phyloP scores from a whole-genome alignment of 2,888 invertebrate species.

The Acleris cristana region DNA sequence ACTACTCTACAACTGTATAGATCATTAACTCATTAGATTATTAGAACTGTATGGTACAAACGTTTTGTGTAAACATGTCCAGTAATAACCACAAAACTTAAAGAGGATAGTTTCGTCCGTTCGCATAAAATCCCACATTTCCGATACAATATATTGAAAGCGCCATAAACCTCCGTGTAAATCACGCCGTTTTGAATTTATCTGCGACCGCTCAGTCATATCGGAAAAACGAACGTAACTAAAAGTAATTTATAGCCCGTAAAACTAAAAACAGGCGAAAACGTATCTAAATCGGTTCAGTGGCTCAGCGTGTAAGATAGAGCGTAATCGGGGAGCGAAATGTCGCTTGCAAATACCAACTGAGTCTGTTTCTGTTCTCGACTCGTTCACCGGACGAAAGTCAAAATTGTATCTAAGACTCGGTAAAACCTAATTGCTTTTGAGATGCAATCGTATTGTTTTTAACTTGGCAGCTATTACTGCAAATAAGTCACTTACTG shows the following conservation, averaged over 20 bases:
- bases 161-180: conserved; percentile 15
- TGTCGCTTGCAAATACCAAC: too few species aligned
- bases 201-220: conserved; percentile 12
- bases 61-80: too few species aligned
- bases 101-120: not conserved
- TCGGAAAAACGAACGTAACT: conserved; percentile 23
- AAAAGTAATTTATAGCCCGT: conserved; percentile 29
- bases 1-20: too few species aligned
- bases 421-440: too few species aligned
- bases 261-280: conserved; percentile 27
- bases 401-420: not conserved
- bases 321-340: conserved; percentile 13
- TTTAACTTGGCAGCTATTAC: too few species aligned
- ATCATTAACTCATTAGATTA: too few species aligned
- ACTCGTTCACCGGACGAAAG: not conserved
- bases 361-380: too few species aligned
- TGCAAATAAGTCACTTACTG: too few species aligned
- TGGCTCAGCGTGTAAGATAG: conserved; percentile 20
- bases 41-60: too few species aligned
- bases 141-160: conserved; percentile 7
- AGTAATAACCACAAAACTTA: not conserved
- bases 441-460: too few species aligned
- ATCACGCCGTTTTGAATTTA: conserved; percentile 17
- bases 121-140: not conserved
- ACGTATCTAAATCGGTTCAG: conserved; percentile 27